phyloP scores from a whole-genome alignment of 2,113 vertebrate species.

The Typhlomys cinereus region DNA sequence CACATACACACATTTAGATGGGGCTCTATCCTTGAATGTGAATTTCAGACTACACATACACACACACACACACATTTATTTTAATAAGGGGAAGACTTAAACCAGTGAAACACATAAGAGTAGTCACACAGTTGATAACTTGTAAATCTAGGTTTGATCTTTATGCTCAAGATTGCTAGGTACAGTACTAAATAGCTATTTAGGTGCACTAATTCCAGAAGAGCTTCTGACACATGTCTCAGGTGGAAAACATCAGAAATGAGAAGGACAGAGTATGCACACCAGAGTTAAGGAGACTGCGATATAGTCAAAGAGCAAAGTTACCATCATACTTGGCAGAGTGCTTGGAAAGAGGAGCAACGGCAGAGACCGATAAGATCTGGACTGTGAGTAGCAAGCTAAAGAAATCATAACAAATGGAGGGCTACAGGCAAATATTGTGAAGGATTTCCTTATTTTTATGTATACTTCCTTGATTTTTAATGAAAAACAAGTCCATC shows the following conservation, averaged over 20 bases:
- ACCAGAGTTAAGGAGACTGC: not conserved
- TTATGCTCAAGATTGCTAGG: not conserved
- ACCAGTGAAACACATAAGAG: not conserved
- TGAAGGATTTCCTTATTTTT: not conserved
- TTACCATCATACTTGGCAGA: not conserved
- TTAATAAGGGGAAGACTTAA: not conserved
- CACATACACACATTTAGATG: not conserved
- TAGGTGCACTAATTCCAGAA: not conserved
- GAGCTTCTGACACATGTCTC: not conserved
- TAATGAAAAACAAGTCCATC: not conserved
- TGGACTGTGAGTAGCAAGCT: not conserved
- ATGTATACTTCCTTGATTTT: not conserved
- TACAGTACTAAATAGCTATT: not conserved
- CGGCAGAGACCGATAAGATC: not conserved
- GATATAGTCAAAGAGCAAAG: not conserved
- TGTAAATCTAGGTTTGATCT: not conserved
- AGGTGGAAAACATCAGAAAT: not conserved
- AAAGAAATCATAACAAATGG: not conserved
- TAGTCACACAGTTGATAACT: not conserved
- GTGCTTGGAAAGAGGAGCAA: not conserved
- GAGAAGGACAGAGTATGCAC: not conserved
- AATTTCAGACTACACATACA: not conserved
- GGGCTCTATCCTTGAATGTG: too few species aligned
- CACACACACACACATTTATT: not conserved
- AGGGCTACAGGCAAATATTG: not conserved